These are phyloP conservation scores for Tetramorium parvispinum DNA, from an alignment of 1,140 invertebrate genomes.

Conservation along the genomic window DNA sequence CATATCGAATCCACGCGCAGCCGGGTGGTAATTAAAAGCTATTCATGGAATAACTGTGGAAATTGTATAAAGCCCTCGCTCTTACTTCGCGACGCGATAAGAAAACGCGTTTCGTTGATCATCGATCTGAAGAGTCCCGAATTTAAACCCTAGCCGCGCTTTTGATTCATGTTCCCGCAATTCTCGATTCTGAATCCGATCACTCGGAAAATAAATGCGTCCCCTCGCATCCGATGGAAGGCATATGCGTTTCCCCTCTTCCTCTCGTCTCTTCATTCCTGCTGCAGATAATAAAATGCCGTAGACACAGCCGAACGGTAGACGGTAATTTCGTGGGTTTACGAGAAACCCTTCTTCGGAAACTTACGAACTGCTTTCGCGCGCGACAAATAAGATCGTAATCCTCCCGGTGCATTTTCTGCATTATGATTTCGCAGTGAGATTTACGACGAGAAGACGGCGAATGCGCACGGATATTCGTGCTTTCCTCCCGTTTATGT, in stretches of 20 bases:
- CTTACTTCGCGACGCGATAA: neutral
- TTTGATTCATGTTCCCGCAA: neutral
- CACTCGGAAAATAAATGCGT: neutral
- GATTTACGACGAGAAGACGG: constrained; percentile 59
- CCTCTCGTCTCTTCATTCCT: constrained; percentile 22
- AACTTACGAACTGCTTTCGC: constrained; percentile 47
- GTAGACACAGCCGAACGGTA: neutral
- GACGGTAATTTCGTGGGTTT: constrained; percentile 55
- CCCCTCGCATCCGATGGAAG: neutral
- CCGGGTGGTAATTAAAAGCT: constrained; percentile 6
- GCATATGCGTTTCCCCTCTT: neutral
- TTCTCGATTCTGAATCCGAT: neutral
- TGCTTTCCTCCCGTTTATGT: constrained; percentile 41
- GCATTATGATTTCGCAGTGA: constrained; percentile 60
- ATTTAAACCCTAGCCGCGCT: neutral
- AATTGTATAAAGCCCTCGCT: neutral
- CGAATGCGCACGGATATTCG: constrained; percentile 18
- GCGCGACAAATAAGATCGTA: constrained; percentile 64
- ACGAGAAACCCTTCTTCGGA: constrained; percentile 25
- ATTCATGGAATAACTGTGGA: constrained; percentile 21
- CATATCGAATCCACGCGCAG: neutral
- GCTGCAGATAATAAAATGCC: constrained; percentile 1
- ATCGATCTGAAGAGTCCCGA: neutral
- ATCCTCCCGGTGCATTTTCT: constrained; percentile 62
- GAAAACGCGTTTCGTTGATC: neutral